Evolutionary conservation across 2,888 invertebrate genomes (phyloP).

Genomic region (Chydorus sphaericus): DNA sequence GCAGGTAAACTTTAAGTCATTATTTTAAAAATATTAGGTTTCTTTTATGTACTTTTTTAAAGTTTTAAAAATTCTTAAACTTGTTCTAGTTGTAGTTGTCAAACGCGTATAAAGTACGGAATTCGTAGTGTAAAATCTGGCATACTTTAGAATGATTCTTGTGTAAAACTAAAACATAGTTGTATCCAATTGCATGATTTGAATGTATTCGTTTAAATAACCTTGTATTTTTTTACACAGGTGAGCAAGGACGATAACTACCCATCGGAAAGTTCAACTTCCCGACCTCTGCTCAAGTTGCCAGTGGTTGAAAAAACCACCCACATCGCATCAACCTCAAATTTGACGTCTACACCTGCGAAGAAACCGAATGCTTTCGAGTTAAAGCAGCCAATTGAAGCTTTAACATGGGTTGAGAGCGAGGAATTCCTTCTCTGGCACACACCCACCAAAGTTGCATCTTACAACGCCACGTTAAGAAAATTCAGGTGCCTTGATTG

Average conservation of each 20-base stretch:
- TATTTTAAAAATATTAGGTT: not conserved
- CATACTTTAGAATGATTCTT: too few species aligned
- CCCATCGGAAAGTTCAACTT: not conserved
- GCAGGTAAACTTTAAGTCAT: not conserved
- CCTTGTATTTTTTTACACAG: not conserved
- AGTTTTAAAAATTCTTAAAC: not conserved
- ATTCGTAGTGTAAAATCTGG: too few species aligned
- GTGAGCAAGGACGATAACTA: not conserved
- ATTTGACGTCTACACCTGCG: not conserved
- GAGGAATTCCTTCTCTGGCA: conserved; percentile 58
- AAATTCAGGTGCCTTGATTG: conserved; percentile 59
- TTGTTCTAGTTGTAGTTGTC: too few species aligned
- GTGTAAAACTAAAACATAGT: too few species aligned
- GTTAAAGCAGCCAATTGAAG: conserved; percentile 2
- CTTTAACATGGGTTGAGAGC: conserved; percentile 45
- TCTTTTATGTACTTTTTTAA: too few species aligned
- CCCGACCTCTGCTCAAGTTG: conserved; percentile 3
- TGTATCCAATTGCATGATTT: too few species aligned
- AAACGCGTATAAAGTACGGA: too few species aligned
- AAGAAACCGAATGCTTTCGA: conserved; percentile 10
- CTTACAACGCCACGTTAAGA: conserved; percentile 60
- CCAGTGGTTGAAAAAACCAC: conserved; percentile 6
- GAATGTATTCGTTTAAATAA: too few species aligned
- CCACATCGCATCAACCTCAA: not conserved
- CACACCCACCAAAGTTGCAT: conserved; percentile 62